A percentile compares a stretch with the other conserved stretches of the same genome.
Conservation (phyloP, 2,113 vertebrate species). For the Lates calcarifer region DNA sequence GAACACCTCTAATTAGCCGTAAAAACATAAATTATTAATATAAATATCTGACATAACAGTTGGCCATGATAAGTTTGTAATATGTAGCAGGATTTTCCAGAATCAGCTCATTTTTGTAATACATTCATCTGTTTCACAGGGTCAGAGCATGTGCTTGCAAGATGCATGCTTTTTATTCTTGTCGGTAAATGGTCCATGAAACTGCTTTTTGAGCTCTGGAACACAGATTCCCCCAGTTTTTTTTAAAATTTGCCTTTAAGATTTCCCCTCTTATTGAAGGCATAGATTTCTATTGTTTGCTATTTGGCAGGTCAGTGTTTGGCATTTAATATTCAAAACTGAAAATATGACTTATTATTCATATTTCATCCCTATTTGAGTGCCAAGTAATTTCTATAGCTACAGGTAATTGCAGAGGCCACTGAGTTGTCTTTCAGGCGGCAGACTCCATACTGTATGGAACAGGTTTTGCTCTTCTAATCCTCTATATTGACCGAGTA, state of each 20-base stretch:
- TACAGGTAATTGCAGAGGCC: no score
- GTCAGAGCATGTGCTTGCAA: conserved; percentile 53
- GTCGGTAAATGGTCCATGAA: conserved; percentile 48
- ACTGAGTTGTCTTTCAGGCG: not conserved
- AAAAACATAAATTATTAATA: not conserved
- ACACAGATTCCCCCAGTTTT: no score
- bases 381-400: no score
- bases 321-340: not conserved
- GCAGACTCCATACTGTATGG: not conserved
- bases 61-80: not conserved
- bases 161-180: conserved; percentile 43
- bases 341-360: not conserved
- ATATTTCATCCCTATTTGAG: no score
- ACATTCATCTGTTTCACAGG: conserved; percentile 25
- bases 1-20: no score
- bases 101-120: not conserved
- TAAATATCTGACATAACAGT: not conserved
- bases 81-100: not conserved
- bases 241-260: conserved; percentile 2
- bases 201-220: conserved; percentile 36
- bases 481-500: not conserved
- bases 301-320: not conserved
- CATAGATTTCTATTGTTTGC: not conserved
- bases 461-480: not conserved
- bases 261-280: not conserved